Conservation (phyloP, 2,888 invertebrate genomes). For the Leucophora obtusa region DNA sequence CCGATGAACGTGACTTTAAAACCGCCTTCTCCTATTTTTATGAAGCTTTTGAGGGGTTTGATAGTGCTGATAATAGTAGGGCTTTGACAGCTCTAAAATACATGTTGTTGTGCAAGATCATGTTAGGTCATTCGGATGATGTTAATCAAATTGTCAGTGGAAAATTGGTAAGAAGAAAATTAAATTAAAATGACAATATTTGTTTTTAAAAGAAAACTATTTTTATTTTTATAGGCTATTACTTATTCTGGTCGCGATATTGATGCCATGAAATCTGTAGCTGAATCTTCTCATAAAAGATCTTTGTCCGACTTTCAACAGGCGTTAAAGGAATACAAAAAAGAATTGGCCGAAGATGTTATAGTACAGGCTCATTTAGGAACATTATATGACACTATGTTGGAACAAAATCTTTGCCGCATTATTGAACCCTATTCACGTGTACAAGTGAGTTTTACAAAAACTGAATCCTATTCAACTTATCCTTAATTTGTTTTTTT, state of each 20-base stretch:
- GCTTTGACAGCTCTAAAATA: slow-evolving; percentile 98
- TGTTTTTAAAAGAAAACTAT: background rate
- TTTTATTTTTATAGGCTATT: slow-evolving; percentile 82
- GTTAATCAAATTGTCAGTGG: slow-evolving; percentile 96
- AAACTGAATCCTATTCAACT: no score
- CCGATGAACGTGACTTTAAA: slow-evolving; percentile 99
- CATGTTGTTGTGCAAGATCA: slow-evolving; percentile 99
- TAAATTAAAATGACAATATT: background rate
- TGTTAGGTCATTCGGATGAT: slow-evolving; percentile 97
- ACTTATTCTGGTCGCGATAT: slow-evolving; percentile 97
- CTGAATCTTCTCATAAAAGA: slow-evolving; percentile 96
- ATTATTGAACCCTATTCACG: slow-evolving; percentile 99
- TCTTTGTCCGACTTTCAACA: slow-evolving; percentile 98
- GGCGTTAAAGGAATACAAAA: slow-evolving; percentile 90
- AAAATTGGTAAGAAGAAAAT: slow-evolving; percentile 82
- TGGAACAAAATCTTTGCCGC: slow-evolving; percentile 98
- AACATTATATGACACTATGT: slow-evolving; percentile 97
- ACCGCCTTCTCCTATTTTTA: slow-evolving; percentile 99
- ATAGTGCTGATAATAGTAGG: slow-evolving; percentile 94
- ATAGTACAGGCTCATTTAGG: slow-evolving; percentile 98
- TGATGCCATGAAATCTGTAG: slow-evolving; percentile 98
- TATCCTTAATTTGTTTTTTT: no score
- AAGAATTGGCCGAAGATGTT: slow-evolving; percentile 95
- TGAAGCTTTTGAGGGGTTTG: slow-evolving; percentile 99
- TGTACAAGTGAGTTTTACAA: slow-evolving; percentile 84